phyloP scores from a whole-genome alignment of 2,113 vertebrate genomes.

The Ploceus nigricollis region DNA sequence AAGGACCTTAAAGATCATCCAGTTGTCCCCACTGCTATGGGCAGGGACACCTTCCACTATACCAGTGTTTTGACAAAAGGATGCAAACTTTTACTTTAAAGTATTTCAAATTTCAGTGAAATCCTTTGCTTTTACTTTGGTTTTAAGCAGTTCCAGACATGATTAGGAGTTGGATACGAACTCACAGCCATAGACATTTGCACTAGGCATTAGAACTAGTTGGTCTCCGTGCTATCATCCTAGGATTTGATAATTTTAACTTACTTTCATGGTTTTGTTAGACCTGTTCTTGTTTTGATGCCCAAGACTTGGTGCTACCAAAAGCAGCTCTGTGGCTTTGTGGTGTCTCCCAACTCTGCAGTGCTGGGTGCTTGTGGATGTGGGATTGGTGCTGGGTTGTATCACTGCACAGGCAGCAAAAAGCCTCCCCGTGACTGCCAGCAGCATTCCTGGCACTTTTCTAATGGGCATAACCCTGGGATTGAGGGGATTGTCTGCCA shows the following conservation, averaged over 20 bases:
- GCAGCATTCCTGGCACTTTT: not conserved
- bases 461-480: no score
- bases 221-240: not conserved
- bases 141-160: not conserved
- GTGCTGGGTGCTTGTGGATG: accelerated
- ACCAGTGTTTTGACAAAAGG: not conserved
- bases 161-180: not conserved
- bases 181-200: not conserved
- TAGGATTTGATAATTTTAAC: not conserved
- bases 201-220: not conserved
- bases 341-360: not conserved
- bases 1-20: not conserved
- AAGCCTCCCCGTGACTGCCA: not conserved
- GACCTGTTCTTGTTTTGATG: not conserved
- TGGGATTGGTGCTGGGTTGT: not conserved
- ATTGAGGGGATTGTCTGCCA: not conserved
- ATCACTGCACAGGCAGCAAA: not conserved
- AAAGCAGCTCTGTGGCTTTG: not conserved
- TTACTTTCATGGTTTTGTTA: not conserved
- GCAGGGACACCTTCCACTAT: not conserved
- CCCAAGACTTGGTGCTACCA: not conserved
- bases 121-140: not conserved
- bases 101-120: not conserved
- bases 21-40: not conserved
- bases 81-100: not conserved